Evolutionary conservation across 2,113 vertebrate species (phyloP), one percentile per base, ranked within the genome.

Genomic region (Psilopsiagon aurifrons): DNA sequence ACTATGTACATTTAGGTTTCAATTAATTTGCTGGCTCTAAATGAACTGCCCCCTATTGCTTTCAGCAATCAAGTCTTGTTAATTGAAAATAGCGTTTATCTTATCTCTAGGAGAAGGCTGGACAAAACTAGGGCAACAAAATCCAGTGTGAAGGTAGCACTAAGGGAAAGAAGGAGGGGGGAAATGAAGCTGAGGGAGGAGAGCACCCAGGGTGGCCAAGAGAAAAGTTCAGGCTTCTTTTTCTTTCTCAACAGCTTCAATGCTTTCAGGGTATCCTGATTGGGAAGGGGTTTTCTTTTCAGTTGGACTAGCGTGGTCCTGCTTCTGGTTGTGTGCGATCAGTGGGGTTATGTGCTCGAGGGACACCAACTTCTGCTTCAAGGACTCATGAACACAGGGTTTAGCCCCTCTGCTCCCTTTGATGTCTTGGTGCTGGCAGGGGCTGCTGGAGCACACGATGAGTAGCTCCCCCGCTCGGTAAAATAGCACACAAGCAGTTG

Each of bases 1-100:
- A 70, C 86, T 52, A 64, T 31, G 64, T 90, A 76, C 89, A 55
- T 97, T 93, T 76, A 83, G 94, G 82, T 92, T 97, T 97, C 97
- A 97, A 97, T 98, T 97, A 97, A 97, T 96, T 97, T 97, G 87
- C 96, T 92, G 94, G 93, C 95, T 96, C 92, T 95, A 93, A 94
- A 95, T 90, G 96, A 97, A 96, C 91, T 97, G 77, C 89, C 92
- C 96, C 96, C 94, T 82, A 94, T 93, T 89, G 95, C 97, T 97
- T 96, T 97, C 89, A 97, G 97, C 94, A 97, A 97, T 97, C 94
- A 97, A 91, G 94, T 83, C 94, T 94, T 92, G 90, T 97, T 98
- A 97, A 98, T 96, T 97, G 96, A 97, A 98, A 98, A 96, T 68
- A 96, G 81, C 14, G 31, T 95, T 95, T 89, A 89, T 94, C 97